Conservation (phyloP, 2,113 vertebrate genomes). For the Macroglossus sobrinus region DNA sequence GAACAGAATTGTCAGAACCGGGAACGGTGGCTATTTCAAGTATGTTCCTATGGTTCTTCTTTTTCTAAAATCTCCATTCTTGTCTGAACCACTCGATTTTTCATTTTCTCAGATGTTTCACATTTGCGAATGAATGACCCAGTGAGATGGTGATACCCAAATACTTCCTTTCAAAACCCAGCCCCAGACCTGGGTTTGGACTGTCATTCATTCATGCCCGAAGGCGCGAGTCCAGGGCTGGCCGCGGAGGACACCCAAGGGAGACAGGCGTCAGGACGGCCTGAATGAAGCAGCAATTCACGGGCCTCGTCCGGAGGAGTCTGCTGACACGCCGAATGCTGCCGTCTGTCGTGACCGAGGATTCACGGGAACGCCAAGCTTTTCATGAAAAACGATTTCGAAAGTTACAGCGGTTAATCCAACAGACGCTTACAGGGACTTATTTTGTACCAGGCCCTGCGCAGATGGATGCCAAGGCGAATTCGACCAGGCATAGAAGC, state of each 20-base stretch:
- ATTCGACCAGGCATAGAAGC: background rate
- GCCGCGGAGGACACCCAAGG: background rate
- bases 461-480: background rate
- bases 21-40: slow-evolving; percentile 36
- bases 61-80: background rate
- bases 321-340: background rate
- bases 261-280: background rate
- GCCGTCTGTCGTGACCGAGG: background rate
- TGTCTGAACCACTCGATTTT: background rate
- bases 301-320: background rate
- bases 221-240: background rate
- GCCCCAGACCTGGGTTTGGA: background rate
- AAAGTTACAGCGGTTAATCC: background rate
- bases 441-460: background rate
- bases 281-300: background rate
- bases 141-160: background rate
- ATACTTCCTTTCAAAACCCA: slow-evolving; percentile 31
- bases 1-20: slow-evolving; percentile 49
- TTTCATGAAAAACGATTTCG: background rate
- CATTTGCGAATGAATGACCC: slow-evolving; percentile 36
- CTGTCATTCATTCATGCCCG: slow-evolving; percentile 9
- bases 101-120: slow-evolving; percentile 6
- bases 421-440: background rate
- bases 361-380: background rate
- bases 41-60: background rate